A percentile compares a stretch with the other conserved stretches of the same genome.
Conservation (phyloP, 2,113 vertebrate species). For the Diphyllodes magnificus region DNA sequence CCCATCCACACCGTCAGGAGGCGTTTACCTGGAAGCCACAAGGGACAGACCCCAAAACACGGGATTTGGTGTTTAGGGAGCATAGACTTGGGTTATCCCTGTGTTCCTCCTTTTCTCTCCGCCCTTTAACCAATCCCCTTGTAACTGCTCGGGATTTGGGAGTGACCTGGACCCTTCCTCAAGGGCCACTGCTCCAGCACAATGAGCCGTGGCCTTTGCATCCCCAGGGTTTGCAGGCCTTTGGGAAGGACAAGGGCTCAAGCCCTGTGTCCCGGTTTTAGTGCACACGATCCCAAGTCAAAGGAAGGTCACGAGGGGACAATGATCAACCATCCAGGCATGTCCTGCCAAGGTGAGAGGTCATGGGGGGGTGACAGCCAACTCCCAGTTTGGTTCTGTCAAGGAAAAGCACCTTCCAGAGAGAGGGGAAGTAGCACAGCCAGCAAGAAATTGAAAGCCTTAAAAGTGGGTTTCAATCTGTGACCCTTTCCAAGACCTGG, state of each 20-base stretch:
- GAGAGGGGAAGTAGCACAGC: neutral
- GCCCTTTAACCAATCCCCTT: neutral
- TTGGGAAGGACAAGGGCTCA: neutral
- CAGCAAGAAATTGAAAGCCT: neutral
- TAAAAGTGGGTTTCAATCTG: neutral
- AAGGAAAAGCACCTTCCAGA: constrained; percentile 2
- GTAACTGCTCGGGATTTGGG: neutral
- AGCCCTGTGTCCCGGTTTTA: neutral
- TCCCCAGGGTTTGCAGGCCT: neutral
- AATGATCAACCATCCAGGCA: neutral
- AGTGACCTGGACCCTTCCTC: neutral
- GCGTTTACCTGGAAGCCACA: neutral
- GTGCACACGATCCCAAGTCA: neutral
- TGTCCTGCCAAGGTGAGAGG: neutral
- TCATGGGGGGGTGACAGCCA: neutral
- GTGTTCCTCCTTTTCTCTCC: neutral
- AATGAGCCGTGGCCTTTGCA: neutral
- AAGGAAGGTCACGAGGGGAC: neutral
- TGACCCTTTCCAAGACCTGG: neutral
- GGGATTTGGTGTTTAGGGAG: neutral
- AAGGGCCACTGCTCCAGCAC: neutral
- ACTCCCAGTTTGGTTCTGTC: neutral
- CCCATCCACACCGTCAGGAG: neutral
- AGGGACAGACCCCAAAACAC: neutral
- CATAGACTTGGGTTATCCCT: neutral